These are phyloP conservation scores for Druon quercuslanigerum DNA, from an alignment of 1,140 invertebrate genomes.

Conservation along the genomic window DNA sequence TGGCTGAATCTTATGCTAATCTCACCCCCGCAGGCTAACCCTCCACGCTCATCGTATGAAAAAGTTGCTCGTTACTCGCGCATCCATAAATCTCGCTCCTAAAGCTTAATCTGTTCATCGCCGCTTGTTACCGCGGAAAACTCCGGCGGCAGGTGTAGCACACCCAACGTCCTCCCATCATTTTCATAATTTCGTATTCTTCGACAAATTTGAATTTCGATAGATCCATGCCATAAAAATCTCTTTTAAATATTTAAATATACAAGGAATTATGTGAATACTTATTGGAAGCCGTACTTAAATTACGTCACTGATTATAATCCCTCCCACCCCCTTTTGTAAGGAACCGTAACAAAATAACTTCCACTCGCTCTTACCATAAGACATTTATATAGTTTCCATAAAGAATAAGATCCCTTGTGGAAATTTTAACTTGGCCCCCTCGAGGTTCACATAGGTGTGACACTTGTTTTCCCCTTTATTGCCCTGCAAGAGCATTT, in stretches of 20 bases:
- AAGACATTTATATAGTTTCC: too few species aligned
- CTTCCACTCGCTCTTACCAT: too few species aligned
- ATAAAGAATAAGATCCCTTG: too few species aligned
- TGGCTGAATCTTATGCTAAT: constrained; percentile 54
- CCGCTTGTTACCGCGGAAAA: constrained; percentile 38
- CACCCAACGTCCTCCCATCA: constrained; percentile 34
- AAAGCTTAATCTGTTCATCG: constrained; percentile 48
- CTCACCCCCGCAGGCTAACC: constrained; percentile 41
- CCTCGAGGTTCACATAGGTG: too few species aligned
- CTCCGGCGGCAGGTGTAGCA: constrained; percentile 44
- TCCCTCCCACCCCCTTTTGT: too few species aligned
- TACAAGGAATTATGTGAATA: too few species aligned
- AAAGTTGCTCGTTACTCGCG: constrained; percentile 53
- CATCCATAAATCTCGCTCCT: constrained; percentile 52
- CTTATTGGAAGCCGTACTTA: too few species aligned
- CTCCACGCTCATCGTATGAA: constrained; percentile 35
- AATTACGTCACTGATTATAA: too few species aligned
- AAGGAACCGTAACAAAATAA: too few species aligned
- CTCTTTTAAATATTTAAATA: background rate
- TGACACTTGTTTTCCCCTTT: too few species aligned
- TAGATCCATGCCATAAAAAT: background rate
- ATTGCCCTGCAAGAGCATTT: too few species aligned
- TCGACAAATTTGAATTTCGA: constrained; percentile 23
- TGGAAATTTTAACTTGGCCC: too few species aligned
- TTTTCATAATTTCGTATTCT: constrained; percentile 26